Percentiles rank a stretch among this genome's conserved stretches.
These are phyloP conservation scores for Lacanobia oleracea DNA, from an alignment of 2,888 invertebrate genomes.

Conservation along the genomic window DNA sequence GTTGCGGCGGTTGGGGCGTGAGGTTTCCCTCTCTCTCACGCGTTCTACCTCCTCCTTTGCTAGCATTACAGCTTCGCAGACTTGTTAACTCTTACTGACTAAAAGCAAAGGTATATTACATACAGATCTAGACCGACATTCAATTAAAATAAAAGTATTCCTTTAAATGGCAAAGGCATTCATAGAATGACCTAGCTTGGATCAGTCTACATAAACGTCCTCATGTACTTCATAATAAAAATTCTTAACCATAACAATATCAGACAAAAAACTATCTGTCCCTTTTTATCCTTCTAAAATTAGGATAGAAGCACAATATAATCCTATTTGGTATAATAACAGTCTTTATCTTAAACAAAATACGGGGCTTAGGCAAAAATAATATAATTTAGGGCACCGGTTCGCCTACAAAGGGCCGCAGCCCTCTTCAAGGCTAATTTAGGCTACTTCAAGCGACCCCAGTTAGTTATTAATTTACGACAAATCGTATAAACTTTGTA, in stretches of 20 bases:
- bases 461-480: slow-evolving; percentile 61
- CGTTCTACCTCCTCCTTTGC: no score
- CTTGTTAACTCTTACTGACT: no score
- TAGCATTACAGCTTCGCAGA: no score
- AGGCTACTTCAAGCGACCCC: slow-evolving; percentile 34
- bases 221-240: not conserved
- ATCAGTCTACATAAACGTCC: not conserved
- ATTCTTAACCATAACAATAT: not conserved
- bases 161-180: no score
- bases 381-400: slow-evolving; percentile 43
- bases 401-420: slow-evolving; percentile 42
- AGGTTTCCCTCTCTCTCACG: no score
- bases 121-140: no score
- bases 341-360: slow-evolving; percentile 50
- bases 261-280: not conserved
- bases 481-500: slow-evolving; percentile 50
- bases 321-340: slow-evolving; percentile 51
- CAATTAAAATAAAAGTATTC: no score
- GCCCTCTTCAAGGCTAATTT: slow-evolving; percentile 55
- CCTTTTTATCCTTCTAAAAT: slow-evolving; percentile 34
- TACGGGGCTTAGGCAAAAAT: slow-evolving; percentile 48
- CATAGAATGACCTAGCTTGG: no score
- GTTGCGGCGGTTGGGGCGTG: no score
- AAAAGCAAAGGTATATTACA: no score
- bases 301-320: slow-evolving; percentile 22